Percentiles rank a stretch among this genome's conserved stretches.
Conservation (phyloP, 92 coral and sea anemone genomes). For the Palythoa heliodiscus region DNA sequence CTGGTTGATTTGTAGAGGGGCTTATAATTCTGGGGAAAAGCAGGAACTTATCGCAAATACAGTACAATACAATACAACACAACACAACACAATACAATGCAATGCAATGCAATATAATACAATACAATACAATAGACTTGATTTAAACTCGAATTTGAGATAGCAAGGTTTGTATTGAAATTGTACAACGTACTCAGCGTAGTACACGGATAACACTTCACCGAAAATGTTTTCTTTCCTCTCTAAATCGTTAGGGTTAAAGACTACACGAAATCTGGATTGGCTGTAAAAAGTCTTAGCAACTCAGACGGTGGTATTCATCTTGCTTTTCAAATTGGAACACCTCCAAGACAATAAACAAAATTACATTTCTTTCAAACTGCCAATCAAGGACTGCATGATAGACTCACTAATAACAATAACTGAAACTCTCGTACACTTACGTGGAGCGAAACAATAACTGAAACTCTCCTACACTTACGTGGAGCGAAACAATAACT, state of each 20-base stretch:
- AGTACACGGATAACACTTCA: too few species aligned
- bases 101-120: too few species aligned
- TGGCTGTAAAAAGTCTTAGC: background rate
- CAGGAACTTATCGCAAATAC: background rate
- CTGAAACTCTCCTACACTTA: constrained; percentile 71
- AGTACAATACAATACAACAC: too few species aligned
- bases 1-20: background rate
- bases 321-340: background rate
- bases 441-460: constrained; percentile 98
- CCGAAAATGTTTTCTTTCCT: background rate
- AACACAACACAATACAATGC: too few species aligned
- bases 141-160: too few species aligned
- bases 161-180: background rate
- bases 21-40: background rate
- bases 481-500: constrained; percentile 97
- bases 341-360: too few species aligned
- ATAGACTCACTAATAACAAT: too few species aligned
- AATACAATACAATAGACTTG: too few species aligned
- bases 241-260: background rate
- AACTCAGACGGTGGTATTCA: background rate
- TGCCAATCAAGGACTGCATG: too few species aligned
- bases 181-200: background rate
- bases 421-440: constrained; percentile 50
- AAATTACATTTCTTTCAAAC: too few species aligned
- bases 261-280: background rate